These are phyloP conservation scores for Atta colombica DNA, from an alignment of 1,140 invertebrate species.

Conservation along the genomic window DNA sequence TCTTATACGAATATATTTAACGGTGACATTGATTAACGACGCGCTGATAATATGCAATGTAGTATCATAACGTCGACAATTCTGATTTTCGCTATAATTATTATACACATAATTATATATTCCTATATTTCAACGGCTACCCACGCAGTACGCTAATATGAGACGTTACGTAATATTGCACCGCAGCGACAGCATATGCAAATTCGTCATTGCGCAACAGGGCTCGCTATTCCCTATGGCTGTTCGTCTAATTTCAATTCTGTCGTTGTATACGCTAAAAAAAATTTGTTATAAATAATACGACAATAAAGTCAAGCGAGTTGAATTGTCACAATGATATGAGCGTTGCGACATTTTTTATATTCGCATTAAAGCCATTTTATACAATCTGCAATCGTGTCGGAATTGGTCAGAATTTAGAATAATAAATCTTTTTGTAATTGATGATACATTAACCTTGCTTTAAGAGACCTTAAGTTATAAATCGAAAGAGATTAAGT, in stretches of 20 bases:
- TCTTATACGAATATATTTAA: background rate
- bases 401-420: background rate
- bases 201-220: conserved; percentile 48
- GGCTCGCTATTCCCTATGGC: conserved; percentile 45
- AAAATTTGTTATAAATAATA: conserved; percentile 54
- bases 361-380: background rate
- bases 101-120: conserved; percentile 57
- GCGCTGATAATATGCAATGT: conserved; percentile 11
- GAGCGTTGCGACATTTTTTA: conserved; percentile 13
- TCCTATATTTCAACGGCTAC: conserved; percentile 33
- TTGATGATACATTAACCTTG: background rate
- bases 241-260: conserved; percentile 46
- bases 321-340: conserved; percentile 11
- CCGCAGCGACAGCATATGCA: conserved; percentile 40
- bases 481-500: too few species aligned
- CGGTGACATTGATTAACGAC: conserved; percentile 46
- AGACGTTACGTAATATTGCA: conserved; percentile 37
- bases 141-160: conserved; percentile 40
- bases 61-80: conserved; percentile 34
- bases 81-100: conserved; percentile 56
- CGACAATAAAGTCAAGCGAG: background rate
- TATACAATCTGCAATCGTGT: background rate
- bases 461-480: too few species aligned
- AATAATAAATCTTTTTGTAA: conserved; percentile 9
- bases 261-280: background rate